phyloP scores from a whole-genome alignment of 2,888 invertebrate species.

The Lasius platythorax region DNA sequence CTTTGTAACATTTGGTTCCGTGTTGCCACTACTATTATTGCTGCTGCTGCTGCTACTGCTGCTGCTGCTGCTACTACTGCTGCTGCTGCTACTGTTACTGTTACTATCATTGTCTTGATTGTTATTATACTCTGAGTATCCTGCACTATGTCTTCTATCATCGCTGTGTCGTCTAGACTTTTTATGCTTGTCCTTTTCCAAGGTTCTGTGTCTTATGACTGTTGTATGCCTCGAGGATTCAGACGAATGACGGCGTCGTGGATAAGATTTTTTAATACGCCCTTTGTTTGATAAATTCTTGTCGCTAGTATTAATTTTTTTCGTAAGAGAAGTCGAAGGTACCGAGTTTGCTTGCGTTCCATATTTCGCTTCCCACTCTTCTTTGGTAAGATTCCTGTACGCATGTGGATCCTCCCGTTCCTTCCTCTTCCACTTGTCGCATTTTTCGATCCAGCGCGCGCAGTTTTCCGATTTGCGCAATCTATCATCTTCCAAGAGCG shows the following conservation, averaged over 20 bases:
- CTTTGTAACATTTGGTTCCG: constrained; percentile 77
- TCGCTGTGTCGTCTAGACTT: constrained; percentile 36
- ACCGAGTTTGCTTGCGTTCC: constrained; percentile 64
- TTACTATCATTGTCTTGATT: neutral
- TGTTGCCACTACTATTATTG: constrained; percentile 56
- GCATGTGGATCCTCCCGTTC: constrained; percentile 78
- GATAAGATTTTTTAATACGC: neutral
- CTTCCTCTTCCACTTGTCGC: constrained; percentile 77
- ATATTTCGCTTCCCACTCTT: constrained; percentile 84
- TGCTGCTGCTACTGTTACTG: neutral
- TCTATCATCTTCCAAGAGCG: constrained; percentile 33
- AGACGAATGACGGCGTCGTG: constrained; percentile 38
- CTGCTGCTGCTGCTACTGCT: constrained; percentile 51
- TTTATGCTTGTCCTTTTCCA: constrained; percentile 28
- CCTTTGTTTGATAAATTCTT: neutral
- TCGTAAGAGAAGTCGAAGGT: neutral
- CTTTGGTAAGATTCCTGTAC: constrained; percentile 83
- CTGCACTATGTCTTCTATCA: constrained; percentile 21
- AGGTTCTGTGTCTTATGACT: neutral
- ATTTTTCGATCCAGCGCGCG: constrained; percentile 57
- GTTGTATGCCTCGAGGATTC: constrained; percentile 23
- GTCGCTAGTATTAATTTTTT: neutral
- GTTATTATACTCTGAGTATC: neutral
- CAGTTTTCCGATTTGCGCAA: constrained; percentile 60
- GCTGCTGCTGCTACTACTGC: neutral